Evolutionary conservation across 2,888 invertebrate species (phyloP), one percentile per base, ranked within the genome.

Genomic region (Leptopilina myrica): DNA sequence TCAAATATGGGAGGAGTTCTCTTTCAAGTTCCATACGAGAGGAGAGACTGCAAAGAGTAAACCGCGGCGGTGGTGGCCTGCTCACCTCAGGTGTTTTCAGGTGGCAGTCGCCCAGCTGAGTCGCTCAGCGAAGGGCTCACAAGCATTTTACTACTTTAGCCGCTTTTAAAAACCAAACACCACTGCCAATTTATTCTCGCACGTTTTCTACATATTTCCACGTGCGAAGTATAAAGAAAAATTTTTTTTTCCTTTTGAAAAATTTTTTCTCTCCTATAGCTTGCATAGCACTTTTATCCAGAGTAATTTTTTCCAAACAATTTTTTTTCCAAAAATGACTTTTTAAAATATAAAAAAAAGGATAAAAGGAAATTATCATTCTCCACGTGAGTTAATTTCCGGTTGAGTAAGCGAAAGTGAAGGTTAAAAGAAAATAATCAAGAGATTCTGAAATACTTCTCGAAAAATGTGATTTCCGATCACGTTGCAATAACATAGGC

Each of bases 71-170:
- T 86, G 86, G 87, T 86, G 88, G 88, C 86, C 85, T 89, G 85
- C 88, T 85, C 86, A 87, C 84, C 86, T 81, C 85, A 84, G 86
- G 84, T 84, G 86, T 86, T 43, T 43, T 88, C 89, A 86, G 86
- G 87, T 89, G 89, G 88, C 89, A 88, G 88, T 89, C 86, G 87
- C 87, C 88, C 88, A 84, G 87, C 85, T 83, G 88, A 87, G 87
- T 86, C 85, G 87, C 84, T 87, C 88, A 88, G 85, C 86, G 86
- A 86, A 85, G 86, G 87, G 85, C 81, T 79, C 83, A 73, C 49
- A 76, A 79, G 79, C 79, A 76, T 82, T 81, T 79, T 81, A 79
- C 83, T 80, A 80, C 79, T 83, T 79, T 79, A 82, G 49, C 46
- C 49, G 33, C 49, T 76, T 49, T 49, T 49, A 11, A 49, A 49